phyloP scores from a whole-genome alignment of 2,113 vertebrate species.

The Tychaedon coryphoeus region DNA sequence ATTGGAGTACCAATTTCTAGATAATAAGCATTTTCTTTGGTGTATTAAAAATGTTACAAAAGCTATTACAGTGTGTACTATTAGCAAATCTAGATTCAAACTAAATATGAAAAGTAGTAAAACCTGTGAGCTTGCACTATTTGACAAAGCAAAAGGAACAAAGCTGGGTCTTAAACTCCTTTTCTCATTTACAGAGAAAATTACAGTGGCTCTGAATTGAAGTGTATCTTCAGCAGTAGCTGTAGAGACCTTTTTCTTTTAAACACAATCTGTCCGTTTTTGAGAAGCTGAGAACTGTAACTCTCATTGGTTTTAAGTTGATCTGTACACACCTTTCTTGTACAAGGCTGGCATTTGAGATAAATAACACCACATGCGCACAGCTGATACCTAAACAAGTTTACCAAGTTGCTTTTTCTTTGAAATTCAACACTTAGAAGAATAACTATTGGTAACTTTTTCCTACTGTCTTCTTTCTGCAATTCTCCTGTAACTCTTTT shows the following conservation, averaged over 20 bases:
- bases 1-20: background rate
- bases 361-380: accelerated
- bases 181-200: background rate
- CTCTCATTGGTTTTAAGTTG: background rate
- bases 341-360: background rate
- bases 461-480: background rate
- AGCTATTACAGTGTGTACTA: background rate
- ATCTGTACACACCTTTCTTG: background rate
- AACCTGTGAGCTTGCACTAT: background rate
- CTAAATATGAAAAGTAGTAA: background rate
- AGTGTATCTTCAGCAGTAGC: background rate
- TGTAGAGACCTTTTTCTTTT: background rate
- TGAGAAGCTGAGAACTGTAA: background rate
- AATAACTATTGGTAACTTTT: background rate
- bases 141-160: background rate
- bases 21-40: background rate
- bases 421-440: background rate
- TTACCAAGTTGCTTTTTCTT: background rate
- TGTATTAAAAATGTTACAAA: background rate
- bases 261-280: background rate
- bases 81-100: background rate
- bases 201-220: background rate
- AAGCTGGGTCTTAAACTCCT: background rate
- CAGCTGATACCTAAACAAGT: background rate
- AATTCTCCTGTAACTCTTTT: background rate